Evolutionary conservation across 2,113 vertebrate species (phyloP).

Genomic region (Pygoscelis adeliae): DNA sequence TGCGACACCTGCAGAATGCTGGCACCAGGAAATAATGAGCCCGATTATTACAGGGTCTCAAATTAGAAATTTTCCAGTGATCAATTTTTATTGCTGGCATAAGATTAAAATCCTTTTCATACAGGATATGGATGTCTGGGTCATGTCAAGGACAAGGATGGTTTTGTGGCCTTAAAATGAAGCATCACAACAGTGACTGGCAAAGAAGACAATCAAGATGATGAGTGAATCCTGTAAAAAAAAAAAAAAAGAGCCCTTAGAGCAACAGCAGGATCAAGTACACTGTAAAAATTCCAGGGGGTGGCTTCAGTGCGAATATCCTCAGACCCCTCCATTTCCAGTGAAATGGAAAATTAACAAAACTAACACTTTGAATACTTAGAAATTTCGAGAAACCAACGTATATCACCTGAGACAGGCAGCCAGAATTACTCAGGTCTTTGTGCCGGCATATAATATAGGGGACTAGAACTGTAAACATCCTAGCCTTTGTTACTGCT

Average conservation of each 20-base stretch:
- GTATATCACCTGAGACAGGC: not conserved
- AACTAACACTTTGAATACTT: not conserved
- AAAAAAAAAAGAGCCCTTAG: not conserved
- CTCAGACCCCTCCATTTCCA: not conserved
- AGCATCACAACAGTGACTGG: not conserved
- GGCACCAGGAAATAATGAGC: not conserved
- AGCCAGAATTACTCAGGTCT: not conserved
- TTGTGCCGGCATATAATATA: not conserved
- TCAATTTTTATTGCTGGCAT: conserved; percentile 29
- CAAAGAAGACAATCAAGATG: not conserved
- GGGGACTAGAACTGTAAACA: not conserved
- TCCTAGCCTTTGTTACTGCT: not conserved
- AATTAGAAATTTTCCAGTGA: not conserved
- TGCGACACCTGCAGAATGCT: not conserved
- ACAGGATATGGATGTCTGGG: not conserved
- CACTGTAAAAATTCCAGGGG: not conserved
- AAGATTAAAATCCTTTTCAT: conserved; percentile 39
- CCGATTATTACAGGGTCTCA: not conserved
- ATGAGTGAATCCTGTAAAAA: not conserved
- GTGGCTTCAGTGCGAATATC: not conserved
- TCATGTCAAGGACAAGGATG: not conserved
- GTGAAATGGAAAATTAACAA: not conserved
- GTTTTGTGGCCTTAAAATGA: not conserved
- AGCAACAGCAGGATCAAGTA: not conserved
- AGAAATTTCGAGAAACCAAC: not conserved